phyloP scores from a whole-genome alignment of 2,113 vertebrate species.

The Patagioenas fasciata region DNA sequence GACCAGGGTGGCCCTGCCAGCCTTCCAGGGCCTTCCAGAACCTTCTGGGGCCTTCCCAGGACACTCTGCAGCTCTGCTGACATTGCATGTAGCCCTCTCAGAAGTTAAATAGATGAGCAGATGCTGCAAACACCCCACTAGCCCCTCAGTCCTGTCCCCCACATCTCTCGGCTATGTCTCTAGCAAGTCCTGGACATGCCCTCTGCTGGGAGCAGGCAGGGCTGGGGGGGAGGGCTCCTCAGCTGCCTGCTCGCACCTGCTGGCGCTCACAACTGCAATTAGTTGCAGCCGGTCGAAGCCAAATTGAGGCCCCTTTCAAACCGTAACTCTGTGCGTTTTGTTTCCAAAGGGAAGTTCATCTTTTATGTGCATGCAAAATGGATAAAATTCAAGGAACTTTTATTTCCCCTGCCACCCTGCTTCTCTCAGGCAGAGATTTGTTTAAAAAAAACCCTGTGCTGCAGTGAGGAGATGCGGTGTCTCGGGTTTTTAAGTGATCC shows the following conservation, averaged over 20 bases:
- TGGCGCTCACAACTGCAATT: slow-evolving; percentile 5
- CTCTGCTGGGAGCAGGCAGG: not conserved
- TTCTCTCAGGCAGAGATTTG: not conserved
- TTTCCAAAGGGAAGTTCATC: slow-evolving; percentile 61
- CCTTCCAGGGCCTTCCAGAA: not conserved
- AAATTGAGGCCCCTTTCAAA: slow-evolving; percentile 58
- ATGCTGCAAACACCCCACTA: rapidly evolving
- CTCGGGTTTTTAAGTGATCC: not conserved
- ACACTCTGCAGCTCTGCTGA: not conserved
- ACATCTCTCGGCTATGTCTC: not conserved
- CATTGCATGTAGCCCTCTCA: rapidly evolving
- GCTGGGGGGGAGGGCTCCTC: not conserved
- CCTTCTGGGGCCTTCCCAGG: not conserved
- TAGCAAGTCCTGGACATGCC: not conserved
- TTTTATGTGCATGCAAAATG: slow-evolving; percentile 64
- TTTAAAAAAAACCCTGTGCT: not conserved
- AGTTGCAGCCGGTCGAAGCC: slow-evolving; percentile 54
- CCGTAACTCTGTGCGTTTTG: slow-evolving; percentile 30
- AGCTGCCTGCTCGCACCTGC: slow-evolving; percentile 62
- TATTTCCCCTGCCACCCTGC: not conserved
- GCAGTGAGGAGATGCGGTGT: not conserved
- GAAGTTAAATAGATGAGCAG: rapidly evolving
- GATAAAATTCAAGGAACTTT: slow-evolving; percentile 32
- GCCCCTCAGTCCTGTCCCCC: rapidly evolving
- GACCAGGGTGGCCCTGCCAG: too few relatives aligned